A percentile compares a stretch with the other conserved stretches of the same genome.
phyloP scores from a whole-genome alignment of 2,797 vertebrate genomes.

The Acridotheres tristis region DNA sequence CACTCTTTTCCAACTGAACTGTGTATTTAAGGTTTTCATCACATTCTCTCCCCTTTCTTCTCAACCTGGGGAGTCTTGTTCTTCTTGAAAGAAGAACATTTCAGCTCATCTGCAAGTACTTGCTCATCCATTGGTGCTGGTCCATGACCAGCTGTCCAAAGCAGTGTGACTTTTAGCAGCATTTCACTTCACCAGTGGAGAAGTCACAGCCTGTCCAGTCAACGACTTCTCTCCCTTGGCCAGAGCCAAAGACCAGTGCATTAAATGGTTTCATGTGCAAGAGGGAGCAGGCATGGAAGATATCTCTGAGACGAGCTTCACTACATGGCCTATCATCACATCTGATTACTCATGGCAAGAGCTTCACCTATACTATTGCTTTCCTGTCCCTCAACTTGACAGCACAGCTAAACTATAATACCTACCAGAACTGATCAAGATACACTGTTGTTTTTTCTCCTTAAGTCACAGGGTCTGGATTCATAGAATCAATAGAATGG shows the following conservation, averaged over 20 bases:
- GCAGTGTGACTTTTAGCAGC: neutral
- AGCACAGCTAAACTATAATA: neutral
- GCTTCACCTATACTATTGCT: accelerated
- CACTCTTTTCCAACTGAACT: accelerated
- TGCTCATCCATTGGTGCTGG: accelerated
- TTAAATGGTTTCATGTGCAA: neutral
- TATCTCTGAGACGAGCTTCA: neutral
- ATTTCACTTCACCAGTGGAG: neutral
- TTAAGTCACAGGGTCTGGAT: neutral
- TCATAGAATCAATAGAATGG: neutral
- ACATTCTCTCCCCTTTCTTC: neutral
- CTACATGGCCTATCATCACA: neutral
- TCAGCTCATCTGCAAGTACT: neutral
- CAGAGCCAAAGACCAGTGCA: neutral
- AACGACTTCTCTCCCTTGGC: neutral
- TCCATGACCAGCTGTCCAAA: neutral
- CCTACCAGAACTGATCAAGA: neutral
- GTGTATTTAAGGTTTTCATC: neutral
- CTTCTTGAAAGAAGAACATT: neutral
- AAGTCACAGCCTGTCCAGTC: neutral
- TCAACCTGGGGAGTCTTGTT: accelerated
- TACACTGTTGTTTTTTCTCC: neutral
- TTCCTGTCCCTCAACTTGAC: neutral
- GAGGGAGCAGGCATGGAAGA: neutral
- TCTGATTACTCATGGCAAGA: neutral